A percentile compares a stretch with the other conserved stretches of the same genome.
Evolutionary conservation across 2,888 invertebrate genomes (phyloP).

Genomic region (Rhagophthalmus giganteus): DNA sequence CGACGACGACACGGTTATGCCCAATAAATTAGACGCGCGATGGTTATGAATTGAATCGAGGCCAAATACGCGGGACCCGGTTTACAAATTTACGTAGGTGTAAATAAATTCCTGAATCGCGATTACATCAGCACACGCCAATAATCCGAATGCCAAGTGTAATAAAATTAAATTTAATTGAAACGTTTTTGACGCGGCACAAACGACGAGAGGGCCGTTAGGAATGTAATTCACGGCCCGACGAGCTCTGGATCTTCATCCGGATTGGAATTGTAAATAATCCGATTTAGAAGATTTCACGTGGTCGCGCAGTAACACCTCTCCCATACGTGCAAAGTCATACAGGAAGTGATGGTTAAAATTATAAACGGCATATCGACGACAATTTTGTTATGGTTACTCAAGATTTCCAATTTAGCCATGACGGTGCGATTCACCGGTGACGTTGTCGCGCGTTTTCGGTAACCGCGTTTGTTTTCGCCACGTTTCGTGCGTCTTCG

Average conservation of each 20-base stretch:
- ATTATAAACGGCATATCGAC: no score
- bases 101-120: background rate
- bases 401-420: no score
- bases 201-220: background rate
- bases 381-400: no score
- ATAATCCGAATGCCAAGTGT: background rate
- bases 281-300: no score
- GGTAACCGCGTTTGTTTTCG: no score
- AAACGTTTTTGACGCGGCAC: background rate
- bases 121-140: background rate
- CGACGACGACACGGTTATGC: no score
- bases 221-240: background rate
- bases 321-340: background rate
- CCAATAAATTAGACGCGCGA: background rate
- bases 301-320: background rate
- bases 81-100: background rate
- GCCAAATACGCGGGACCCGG: background rate
- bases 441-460: no score
- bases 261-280: no score
- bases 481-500: no score
- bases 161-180: background rate
- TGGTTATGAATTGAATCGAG: background rate
- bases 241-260: no score
- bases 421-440: no score
- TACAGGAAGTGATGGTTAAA: background rate